Percentiles rank a stretch among this genome's conserved stretches.
Conservation (phyloP, 2,113 vertebrate genomes). For the Cottus gobio region DNA sequence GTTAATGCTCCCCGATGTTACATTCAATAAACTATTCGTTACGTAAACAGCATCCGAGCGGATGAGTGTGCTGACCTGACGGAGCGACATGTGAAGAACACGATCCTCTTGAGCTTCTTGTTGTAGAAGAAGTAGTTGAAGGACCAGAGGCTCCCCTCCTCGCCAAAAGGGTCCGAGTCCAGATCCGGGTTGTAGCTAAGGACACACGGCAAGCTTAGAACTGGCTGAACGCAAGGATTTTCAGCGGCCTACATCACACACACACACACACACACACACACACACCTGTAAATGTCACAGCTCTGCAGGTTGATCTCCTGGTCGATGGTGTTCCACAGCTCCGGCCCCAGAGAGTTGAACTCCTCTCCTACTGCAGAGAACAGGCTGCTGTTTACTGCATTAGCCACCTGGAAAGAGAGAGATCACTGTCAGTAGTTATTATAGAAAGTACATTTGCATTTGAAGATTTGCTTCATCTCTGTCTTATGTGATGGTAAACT, state of each 20-base stretch:
- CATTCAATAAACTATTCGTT: not conserved
- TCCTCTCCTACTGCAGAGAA: slow-evolving; percentile 93
- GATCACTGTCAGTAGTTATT: not conserved
- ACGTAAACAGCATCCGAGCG: too few relatives aligned
- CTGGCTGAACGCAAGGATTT: fast-evolving
- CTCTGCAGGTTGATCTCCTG: slow-evolving; percentile 92
- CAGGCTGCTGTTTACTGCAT: slow-evolving; percentile 93
- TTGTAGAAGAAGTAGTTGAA: slow-evolving; percentile 99
- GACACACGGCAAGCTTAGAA: not conserved
- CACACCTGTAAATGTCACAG: slow-evolving; percentile 97
- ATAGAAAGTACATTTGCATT: too few relatives aligned
- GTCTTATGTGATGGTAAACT: too few relatives aligned
- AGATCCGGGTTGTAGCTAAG: slow-evolving; percentile 95
- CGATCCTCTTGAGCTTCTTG: slow-evolving; percentile 94
- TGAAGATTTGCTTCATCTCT: too few relatives aligned
- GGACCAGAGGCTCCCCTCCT: slow-evolving; percentile 97
- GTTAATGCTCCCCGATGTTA: not conserved
- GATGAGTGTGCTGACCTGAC: slow-evolving; percentile 85
- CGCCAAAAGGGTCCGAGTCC: slow-evolving; percentile 94
- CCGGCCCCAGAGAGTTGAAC: slow-evolving; percentile 90
- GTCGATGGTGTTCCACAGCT: slow-evolving; percentile 93
- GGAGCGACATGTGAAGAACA: slow-evolving; percentile 95
- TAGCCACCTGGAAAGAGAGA: slow-evolving; percentile 86
- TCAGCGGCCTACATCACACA: not conserved
- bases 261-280: too few relatives aligned